A percentile compares a stretch with the other conserved stretches of the same genome.
Conservation (phyloP, 2,888 invertebrate genomes). For the Elegia similella region DNA sequence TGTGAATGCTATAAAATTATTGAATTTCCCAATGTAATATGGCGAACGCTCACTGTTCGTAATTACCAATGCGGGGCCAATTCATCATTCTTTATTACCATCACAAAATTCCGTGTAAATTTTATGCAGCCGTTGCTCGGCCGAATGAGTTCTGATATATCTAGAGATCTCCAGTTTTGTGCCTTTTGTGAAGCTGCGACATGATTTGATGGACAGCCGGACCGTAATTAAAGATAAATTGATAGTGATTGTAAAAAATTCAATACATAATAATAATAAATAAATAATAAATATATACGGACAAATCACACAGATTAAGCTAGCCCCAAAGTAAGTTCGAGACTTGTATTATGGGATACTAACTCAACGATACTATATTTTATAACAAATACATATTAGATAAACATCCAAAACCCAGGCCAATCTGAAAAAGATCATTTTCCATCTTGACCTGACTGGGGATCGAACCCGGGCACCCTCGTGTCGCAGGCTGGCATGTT, state of each 20-base stretch:
- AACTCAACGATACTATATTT: too few species aligned
- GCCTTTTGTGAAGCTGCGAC: slow-evolving; percentile 23
- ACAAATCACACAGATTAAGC: too few species aligned
- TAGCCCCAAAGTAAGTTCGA: too few species aligned
- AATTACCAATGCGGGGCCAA: slow-evolving; percentile 78
- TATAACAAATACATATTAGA: too few species aligned
- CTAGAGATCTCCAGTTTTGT: slow-evolving; percentile 56
- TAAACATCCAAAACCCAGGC: too few species aligned
- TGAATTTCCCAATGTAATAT: slow-evolving; percentile 74
- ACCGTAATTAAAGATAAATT: neutral
- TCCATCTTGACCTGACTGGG: too few species aligned
- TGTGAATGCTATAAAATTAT: slow-evolving; percentile 52
- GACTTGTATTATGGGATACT: too few species aligned
- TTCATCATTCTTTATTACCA: slow-evolving; percentile 81
- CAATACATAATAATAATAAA: too few species aligned
- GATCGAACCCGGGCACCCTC: too few species aligned
- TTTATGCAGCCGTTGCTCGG: slow-evolving; percentile 64
- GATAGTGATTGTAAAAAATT: neutral
- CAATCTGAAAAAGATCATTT: too few species aligned
- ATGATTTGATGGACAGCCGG: neutral
- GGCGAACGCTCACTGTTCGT: slow-evolving; percentile 66
- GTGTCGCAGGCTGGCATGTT: too few species aligned
- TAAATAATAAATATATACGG: too few species aligned
- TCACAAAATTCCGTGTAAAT: slow-evolving; percentile 79
- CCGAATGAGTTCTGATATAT: slow-evolving; percentile 70